These are phyloP conservation scores for Cololabis saira DNA, from an alignment of 2,113 vertebrate genomes.

Conservation along the genomic window DNA sequence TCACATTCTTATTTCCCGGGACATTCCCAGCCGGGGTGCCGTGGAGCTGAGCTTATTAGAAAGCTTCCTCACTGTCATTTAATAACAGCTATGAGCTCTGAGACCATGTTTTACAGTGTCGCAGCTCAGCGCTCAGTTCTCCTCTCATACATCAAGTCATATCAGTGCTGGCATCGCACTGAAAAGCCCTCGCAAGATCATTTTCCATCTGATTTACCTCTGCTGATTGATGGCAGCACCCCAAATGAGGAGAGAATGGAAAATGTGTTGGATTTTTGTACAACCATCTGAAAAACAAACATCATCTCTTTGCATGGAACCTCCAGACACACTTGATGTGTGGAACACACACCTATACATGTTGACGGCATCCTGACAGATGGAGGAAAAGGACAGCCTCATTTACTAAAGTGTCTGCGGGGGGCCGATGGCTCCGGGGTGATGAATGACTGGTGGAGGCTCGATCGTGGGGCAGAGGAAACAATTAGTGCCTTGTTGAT, in stretches of 20 bases:
- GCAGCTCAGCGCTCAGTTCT: slow-evolving; percentile 16
- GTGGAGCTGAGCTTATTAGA: slow-evolving; percentile 54
- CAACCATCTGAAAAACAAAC: slow-evolving; percentile 7
- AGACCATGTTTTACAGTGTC: slow-evolving; percentile 36
- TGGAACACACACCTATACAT: slow-evolving; percentile 51
- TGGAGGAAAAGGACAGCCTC: slow-evolving; percentile 63
- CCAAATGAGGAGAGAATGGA: slow-evolving; percentile 52
- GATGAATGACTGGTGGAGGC: slow-evolving; percentile 74
- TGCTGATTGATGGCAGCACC: slow-evolving; percentile 63
- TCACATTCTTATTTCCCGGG: slow-evolving; percentile 50
- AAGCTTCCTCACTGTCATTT: slow-evolving; percentile 42
- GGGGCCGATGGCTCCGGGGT: slow-evolving; percentile 70
- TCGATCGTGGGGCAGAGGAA: slow-evolving; percentile 66
- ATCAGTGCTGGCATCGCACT: no score
- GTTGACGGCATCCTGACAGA: slow-evolving; percentile 30
- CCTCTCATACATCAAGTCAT: no score
- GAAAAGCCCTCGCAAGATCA: slow-evolving; percentile 12
- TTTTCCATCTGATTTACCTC: slow-evolving; percentile 64
- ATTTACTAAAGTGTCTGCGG: slow-evolving; percentile 72
- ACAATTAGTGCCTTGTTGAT: slow-evolving; percentile 82
- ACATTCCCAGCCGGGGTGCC: slow-evolving; percentile 30
- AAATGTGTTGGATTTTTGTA: slow-evolving; percentile 40
- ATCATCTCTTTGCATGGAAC: slow-evolving; percentile 23
- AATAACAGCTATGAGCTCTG: slow-evolving; percentile 48
- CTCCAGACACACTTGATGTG: slow-evolving; percentile 3